Conservation (phyloP, 2,797 vertebrate species). For the Gymnothorax javanicus region DNA sequence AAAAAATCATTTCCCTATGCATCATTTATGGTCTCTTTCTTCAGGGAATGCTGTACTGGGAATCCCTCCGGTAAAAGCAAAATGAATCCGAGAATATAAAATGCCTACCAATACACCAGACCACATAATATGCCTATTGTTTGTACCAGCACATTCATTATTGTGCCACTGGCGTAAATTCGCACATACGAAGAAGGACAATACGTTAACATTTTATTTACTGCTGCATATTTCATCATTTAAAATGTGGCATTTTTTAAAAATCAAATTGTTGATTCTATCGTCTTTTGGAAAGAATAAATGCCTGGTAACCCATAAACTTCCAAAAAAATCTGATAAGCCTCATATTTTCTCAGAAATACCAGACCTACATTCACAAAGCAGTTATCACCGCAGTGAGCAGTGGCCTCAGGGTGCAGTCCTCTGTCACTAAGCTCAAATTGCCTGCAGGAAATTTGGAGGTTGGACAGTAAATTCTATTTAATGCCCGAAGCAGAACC, state of each 20-base stretch:
- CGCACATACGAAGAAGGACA: not conserved
- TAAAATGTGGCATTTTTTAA: not conserved
- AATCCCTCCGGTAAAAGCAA: not conserved
- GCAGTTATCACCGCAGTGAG: not conserved
- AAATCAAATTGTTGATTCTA: not conserved
- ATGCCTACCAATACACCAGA: not conserved
- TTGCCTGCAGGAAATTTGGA: not conserved
- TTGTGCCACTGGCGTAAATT: not conserved
- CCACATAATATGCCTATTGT: not conserved
- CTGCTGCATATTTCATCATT: not conserved
- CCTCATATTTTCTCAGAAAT: not conserved
- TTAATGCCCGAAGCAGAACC: not conserved
- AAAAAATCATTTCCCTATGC: not conserved
- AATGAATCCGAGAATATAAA: not conserved
- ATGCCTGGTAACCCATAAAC: not conserved
- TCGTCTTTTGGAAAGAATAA: not conserved
- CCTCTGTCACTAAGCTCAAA: not conserved
- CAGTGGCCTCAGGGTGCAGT: not conserved
- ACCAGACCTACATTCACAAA: not conserved
- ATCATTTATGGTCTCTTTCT: conserved; percentile 6
- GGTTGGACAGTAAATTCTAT: not conserved
- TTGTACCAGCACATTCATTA: not conserved
- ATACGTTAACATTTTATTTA: not conserved
- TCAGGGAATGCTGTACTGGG: not conserved
- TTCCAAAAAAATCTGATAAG: not conserved